phyloP scores from a whole-genome alignment of 37 sponge, comb jelly and placozoan species.

The Halichondria panicea region DNA sequence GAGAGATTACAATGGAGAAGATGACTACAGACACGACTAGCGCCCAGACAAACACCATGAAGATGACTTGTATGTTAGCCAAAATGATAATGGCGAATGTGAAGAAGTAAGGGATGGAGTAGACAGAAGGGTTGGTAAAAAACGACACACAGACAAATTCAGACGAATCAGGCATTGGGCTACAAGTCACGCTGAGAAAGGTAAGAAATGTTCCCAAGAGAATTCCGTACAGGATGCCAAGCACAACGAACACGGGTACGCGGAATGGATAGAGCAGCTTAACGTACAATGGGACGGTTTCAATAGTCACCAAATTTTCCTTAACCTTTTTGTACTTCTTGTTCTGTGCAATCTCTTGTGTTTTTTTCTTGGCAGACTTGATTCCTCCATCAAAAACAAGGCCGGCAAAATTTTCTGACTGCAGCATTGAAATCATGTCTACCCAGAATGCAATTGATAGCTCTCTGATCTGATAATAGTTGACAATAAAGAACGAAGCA shows the following conservation, averaged over 20 bases:
- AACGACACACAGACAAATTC: neutral
- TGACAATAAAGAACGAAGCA: constrained; percentile 26
- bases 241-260: constrained; percentile 1
- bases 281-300: neutral
- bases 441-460: constrained; percentile 26
- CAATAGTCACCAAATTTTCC: neutral
- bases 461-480: constrained; percentile 21
- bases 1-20: too few relatives aligned
- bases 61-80: constrained; percentile 10
- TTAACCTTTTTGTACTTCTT: constrained; percentile 3
- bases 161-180: too few relatives aligned
- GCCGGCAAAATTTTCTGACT: constrained; percentile 27
- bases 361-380: constrained; percentile 10
- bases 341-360: constrained; percentile 14
- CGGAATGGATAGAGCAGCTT: constrained; percentile 4
- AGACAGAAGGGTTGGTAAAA: neutral
- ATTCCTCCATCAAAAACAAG: constrained; percentile 11
- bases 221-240: constrained; percentile 3
- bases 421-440: constrained; percentile 38
- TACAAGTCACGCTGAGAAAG: neutral
- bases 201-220: constrained; percentile 11
- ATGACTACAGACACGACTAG: neutral
- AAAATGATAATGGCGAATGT: neutral
- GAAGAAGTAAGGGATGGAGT: neutral
- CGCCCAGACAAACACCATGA: neutral